These are phyloP conservation scores for Hirtodrosophila histrioides DNA, from an alignment of 2,888 invertebrate species.

Conservation along the genomic window DNA sequence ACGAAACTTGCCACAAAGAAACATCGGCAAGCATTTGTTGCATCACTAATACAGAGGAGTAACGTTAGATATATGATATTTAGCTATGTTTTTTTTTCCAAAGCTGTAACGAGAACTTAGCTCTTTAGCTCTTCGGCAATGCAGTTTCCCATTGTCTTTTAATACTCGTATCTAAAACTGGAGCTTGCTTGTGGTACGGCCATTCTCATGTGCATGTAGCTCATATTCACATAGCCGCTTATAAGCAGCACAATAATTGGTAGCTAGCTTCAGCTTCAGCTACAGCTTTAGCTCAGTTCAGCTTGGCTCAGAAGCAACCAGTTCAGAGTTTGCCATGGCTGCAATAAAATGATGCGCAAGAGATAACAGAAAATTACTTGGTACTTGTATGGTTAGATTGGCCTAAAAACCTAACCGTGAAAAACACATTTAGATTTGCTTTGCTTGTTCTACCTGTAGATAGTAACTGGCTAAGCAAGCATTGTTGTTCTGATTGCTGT, in stretches of 20 bases:
- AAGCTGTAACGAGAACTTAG: neutral
- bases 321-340: slow-evolving; percentile 59
- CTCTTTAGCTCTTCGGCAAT: slow-evolving; percentile 1
- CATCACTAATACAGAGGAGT: too few relatives aligned
- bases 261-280: slow-evolving; percentile 16
- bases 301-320: slow-evolving; percentile 28
- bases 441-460: slow-evolving; percentile 48
- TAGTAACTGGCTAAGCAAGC: slow-evolving; percentile 27
- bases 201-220: slow-evolving; percentile 33
- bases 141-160: slow-evolving; percentile 26
- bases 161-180: slow-evolving; percentile 9
- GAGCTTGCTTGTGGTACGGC: slow-evolving; percentile 22
- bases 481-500: slow-evolving; percentile 25
- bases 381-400: slow-evolving; percentile 61
- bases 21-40: too few relatives aligned
- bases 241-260: slow-evolving; percentile 30
- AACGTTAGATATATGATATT: too few relatives aligned
- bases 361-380: slow-evolving; percentile 75
- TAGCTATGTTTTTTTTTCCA: too few relatives aligned
- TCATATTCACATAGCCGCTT: slow-evolving; percentile 25
- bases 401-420: slow-evolving; percentile 74
- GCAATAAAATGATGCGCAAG: slow-evolving; percentile 74
- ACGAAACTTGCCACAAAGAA: too few relatives aligned
- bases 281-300: neutral
- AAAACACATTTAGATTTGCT: slow-evolving; percentile 70